Evolutionary conservation across 92 coral and sea anemone species (phyloP).

Genomic region (Porites cylindrica): DNA sequence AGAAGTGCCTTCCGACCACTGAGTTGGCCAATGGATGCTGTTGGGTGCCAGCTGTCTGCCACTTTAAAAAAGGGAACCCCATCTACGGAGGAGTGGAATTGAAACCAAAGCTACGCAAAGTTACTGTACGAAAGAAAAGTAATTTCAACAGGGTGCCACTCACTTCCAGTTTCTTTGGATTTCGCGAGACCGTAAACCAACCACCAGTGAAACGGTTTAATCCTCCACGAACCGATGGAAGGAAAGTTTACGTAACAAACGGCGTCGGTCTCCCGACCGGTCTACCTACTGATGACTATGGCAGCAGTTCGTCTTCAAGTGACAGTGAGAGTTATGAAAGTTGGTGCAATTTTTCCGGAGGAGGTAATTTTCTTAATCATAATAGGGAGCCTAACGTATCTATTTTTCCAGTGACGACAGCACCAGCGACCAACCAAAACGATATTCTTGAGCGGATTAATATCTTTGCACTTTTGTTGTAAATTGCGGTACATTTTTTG

Average conservation of each 20-base stretch:
- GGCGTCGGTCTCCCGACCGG: background rate
- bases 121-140: background rate
- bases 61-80: conserved; percentile 9
- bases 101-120: background rate
- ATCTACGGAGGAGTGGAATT: conserved; percentile 47
- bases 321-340: too few relatives aligned
- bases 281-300: background rate
- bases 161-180: background rate
- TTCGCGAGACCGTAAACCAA: background rate
- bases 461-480: too few relatives aligned
- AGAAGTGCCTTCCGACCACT: conserved; percentile 16
- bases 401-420: too few relatives aligned
- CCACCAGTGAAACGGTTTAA: background rate
- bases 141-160: background rate
- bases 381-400: too few relatives aligned
- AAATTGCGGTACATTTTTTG: too few relatives aligned
- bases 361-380: too few relatives aligned
- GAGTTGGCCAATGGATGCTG: conserved; percentile 28
- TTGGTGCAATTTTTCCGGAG: too few relatives aligned
- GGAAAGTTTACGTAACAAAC: background rate
- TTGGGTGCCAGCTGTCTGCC: conserved; percentile 54
- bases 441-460: too few relatives aligned
- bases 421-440: too few relatives aligned
- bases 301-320: too few relatives aligned
- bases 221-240: conserved; percentile 2